Conservation (phyloP, 2,888 invertebrate species). For the Diaphora mendica region DNA sequence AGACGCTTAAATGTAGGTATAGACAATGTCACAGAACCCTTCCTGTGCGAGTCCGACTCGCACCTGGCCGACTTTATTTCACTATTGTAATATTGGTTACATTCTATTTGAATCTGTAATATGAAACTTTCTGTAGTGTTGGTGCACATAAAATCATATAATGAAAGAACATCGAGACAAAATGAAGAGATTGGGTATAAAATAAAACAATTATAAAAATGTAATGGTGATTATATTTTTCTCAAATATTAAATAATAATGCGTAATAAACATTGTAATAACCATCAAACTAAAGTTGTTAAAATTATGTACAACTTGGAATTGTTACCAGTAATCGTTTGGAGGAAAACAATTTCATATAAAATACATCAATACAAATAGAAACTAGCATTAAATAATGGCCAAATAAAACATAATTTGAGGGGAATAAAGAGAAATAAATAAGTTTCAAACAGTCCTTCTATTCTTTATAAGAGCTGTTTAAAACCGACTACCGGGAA, state of each 20-base stretch:
- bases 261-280: slow-evolving; percentile 75
- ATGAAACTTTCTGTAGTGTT: not conserved
- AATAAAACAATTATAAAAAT: slow-evolving; percentile 71
- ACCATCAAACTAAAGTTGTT: slow-evolving; percentile 72
- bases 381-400: not conserved
- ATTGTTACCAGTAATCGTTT: slow-evolving; percentile 51
- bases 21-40: too few species aligned
- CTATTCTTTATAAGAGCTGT: not conserved
- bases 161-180: not conserved
- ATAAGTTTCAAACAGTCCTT: not conserved
- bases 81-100: not conserved
- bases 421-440: not conserved
- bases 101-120: not conserved
- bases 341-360: slow-evolving; percentile 31
- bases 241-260: slow-evolving; percentile 80
- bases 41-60: too few species aligned
- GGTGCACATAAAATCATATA: not conserved
- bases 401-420: not conserved
- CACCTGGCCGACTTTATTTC: too few species aligned
- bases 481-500: not conserved
- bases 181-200: not conserved
- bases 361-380: slow-evolving; percentile 7
- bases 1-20: too few species aligned
- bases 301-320: slow-evolving; percentile 78
- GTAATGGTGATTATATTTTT: slow-evolving; percentile 84